Base-by-base conservation (phyloP, 2,888 invertebrate species). In the Kuschelorhynchus macadamiae region DNA sequence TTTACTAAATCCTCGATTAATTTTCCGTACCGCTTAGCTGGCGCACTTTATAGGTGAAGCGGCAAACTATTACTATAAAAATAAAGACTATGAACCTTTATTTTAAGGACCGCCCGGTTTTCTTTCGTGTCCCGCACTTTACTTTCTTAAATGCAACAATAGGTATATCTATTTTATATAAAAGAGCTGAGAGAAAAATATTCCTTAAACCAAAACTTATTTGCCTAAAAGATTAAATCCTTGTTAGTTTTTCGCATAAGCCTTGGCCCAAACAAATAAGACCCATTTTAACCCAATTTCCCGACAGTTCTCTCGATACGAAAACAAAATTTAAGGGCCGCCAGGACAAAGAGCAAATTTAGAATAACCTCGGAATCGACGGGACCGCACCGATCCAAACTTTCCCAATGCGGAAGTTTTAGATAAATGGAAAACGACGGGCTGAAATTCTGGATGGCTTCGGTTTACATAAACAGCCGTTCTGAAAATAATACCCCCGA, bases 261-360 rank as follows among this genome's bases (percentile, higher is more conserved):
- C 11, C 4, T 8, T 36, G 0, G 41, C 16, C 33, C 39, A 12
- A 55, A 55, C 55, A 44, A 44, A 44, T 44, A 44, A 44, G 44
- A 44, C 16, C 44, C 16, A 17, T 44, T 44, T 44, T 44, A 44
- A 44, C 55, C 21, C 14, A 55, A 36, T 55, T 41, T 41, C 39
- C 41, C n/a, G 49, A 49, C 25, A 20, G 36, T 14, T 36, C 36
- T 52, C 18, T 32, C 12, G 11, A 25, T 16, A 32, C 14, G 12
- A 52, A 41, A 64, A 49, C 56, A 32, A 33, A 56, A 56, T 64
- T 49, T 56, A 56, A 32, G 64, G 41, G 21, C 49, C 32, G 25
- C 49, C 44, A 36, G 39, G 49, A 64, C 56, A 64, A 64, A 64
- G 56, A 64, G 21, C 41, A 64, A 57, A 64, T 64, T 64, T 64